Base-by-base conservation (phyloP, 2,113 vertebrate genomes). In the Epinephelus cyanopodus region DNA sequence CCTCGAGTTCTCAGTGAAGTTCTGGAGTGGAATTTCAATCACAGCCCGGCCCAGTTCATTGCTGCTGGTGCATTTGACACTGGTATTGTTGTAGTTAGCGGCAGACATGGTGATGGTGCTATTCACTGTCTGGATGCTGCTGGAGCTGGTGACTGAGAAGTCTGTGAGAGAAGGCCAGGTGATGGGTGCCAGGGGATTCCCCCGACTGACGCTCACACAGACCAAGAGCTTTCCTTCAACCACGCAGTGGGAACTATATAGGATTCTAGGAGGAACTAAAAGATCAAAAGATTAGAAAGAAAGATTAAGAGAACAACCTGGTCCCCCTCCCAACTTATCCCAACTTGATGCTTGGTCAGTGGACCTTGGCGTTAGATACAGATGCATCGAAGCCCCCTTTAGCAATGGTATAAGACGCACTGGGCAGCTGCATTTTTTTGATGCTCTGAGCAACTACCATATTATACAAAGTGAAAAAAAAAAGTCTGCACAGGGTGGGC, bases 181-280 rank as follows among this genome's bases (percentile, higher is more conserved):
- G 61, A 82, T 66, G 0, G 13, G 61, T 53, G 84, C 19, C 17
- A 67, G 25, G 5, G 85, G 85, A 73, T 85, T 87, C 53, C 88
- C 85, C 27, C 64, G 9, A 56, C 71, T 87, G 66, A 73, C 64
- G 62, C 79, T 80, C 62, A 56, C 50, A 52, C 81, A 89, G 66
- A 79, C 39, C 37, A 72, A 25, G 3, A 29, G 63, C 19, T 65
- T 53, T 19, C 72, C 82, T 19, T 68, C 23, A 21, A 56, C 10
- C 27, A 6, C 0, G 21, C 81, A 84, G 29, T 48, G 50, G 17
- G 84, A 79, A 53, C 25, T 17, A 25, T 27, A 47, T 21, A 60
- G 65, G 53, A 81, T 67, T 62, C 27, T 47, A 47, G 84, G 69
- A 33, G 29, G 1, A 58, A 66, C 84, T 81, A 14, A 57, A n/a